These are phyloP conservation scores for Holothuria leucospilota DNA, from an alignment of 53 echinoderm and acorn worm species.

Conservation along the genomic window DNA sequence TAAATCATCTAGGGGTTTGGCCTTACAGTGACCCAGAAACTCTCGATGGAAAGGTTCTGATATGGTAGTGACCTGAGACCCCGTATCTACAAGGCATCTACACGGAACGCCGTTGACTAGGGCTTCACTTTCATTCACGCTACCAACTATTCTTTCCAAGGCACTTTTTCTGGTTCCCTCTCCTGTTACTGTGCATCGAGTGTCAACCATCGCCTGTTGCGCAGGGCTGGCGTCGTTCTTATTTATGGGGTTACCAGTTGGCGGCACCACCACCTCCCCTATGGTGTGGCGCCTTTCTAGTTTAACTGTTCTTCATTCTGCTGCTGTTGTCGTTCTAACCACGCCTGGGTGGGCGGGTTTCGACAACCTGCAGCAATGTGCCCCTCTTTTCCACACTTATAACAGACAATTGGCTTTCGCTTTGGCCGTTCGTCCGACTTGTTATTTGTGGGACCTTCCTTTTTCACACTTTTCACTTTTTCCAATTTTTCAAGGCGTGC, in stretches of 20 bases:
- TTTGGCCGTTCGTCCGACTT: too few relatives aligned
- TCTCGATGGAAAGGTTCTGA: neutral
- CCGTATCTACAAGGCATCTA: neutral
- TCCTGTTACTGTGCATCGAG: neutral
- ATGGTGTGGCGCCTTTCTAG: conserved; percentile 31
- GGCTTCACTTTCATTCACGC: conserved; percentile 10
- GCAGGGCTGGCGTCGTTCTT: neutral
- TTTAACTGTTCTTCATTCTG: conserved; percentile 35
- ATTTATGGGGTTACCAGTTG: neutral
- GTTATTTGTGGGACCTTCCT: too few relatives aligned
- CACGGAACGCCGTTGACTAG: conserved; percentile 8
- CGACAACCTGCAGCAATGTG: conserved; percentile 10
- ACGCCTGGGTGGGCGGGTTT: conserved; percentile 3
- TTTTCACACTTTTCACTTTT: too few relatives aligned
- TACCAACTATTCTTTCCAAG: conserved; percentile 7
- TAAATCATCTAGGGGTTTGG: neutral
- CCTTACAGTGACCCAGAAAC: neutral
- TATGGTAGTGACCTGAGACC: conserved; percentile 5
- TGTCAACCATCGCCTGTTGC: neutral
- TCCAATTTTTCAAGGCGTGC: too few relatives aligned
- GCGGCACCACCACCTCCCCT: conserved; percentile 35
- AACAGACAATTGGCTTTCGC: conserved; percentile 8
- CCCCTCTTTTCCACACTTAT: conserved; percentile 1
- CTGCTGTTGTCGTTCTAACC: neutral
- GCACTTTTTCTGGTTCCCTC: neutral